Conservation (phyloP, 2,888 invertebrate species). For the Melanchra persicariae region DNA sequence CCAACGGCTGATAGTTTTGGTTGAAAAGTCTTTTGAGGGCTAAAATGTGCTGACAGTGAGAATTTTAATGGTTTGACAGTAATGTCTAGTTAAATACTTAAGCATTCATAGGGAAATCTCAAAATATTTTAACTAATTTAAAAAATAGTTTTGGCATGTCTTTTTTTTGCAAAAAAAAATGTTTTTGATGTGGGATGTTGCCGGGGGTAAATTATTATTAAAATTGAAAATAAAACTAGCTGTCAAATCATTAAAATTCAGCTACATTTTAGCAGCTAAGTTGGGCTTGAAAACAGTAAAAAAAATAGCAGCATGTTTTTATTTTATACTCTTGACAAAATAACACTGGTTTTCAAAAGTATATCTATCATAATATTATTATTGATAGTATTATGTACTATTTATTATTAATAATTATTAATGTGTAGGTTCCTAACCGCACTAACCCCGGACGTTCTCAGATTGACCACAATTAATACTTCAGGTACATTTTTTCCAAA, state of each 20-base stretch:
- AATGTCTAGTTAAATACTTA: not conserved
- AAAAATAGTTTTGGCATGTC: no score
- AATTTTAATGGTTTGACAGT: slow-evolving; percentile 48
- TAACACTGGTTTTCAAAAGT: slow-evolving; percentile 65
- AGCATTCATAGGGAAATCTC: slow-evolving; percentile 26
- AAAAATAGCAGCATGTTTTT: slow-evolving; percentile 71
- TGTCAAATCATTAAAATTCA: slow-evolving; percentile 53
- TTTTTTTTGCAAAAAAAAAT: no score
- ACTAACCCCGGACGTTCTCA: slow-evolving; percentile 90
- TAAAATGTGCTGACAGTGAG: slow-evolving; percentile 51
- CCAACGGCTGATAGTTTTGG: slow-evolving; percentile 83
- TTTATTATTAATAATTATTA: slow-evolving; percentile 69
- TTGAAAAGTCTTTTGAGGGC: slow-evolving; percentile 46
- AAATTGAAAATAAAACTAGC: not conserved
- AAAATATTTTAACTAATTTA: slow-evolving; percentile 4
- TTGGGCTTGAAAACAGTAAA: slow-evolving; percentile 60
- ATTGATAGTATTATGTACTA: slow-evolving; percentile 67
- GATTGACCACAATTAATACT: slow-evolving; percentile 90
- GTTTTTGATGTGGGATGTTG: no score
- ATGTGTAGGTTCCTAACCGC: slow-evolving; percentile 90
- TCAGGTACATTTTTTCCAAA: slow-evolving; percentile 84
- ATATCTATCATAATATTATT: slow-evolving; percentile 61
- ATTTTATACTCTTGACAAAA: slow-evolving; percentile 71
- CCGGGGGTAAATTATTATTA: not conserved
- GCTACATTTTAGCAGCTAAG: slow-evolving; percentile 54